Evolutionary conservation across 2,888 invertebrate genomes (phyloP).

Genomic region (Acleris laterana): DNA sequence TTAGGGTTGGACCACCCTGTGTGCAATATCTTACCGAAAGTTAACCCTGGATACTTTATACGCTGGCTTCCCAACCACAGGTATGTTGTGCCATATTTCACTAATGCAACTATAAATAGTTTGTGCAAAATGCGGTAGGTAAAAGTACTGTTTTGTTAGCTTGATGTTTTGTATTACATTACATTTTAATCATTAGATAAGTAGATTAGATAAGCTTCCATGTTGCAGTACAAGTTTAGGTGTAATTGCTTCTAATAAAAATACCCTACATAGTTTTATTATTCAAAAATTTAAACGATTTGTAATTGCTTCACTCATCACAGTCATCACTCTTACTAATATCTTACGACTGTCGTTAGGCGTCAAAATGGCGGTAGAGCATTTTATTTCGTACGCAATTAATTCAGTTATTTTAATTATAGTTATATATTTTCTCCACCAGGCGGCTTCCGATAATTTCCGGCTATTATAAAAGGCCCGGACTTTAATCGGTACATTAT

Average conservation of each 20-base stretch:
- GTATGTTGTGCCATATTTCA: not conserved
- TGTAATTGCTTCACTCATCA: conserved; percentile 1
- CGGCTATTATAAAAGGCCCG: conserved; percentile 58
- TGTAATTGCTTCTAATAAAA: too few species aligned
- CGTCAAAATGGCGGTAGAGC: conserved; percentile 41
- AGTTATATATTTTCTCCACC: conserved; percentile 56
- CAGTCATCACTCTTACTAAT: conserved; percentile 7
- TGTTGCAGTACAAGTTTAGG: too few species aligned
- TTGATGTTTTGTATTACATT: not conserved
- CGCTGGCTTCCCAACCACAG: conserved; percentile 3
- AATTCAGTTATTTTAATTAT: conserved; percentile 54
- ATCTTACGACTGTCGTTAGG: conserved; percentile 38
- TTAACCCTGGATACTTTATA: conserved; percentile 38
- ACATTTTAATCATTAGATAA: too few species aligned
- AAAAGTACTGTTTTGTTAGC: not conserved
- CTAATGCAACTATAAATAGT: not conserved
- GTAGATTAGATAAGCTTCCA: too few species aligned
- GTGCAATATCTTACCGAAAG: conserved; percentile 32
- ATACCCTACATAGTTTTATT: not conserved
- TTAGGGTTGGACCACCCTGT: conserved; percentile 54
- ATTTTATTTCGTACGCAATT: conserved; percentile 49
- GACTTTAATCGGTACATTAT: conserved; percentile 70
- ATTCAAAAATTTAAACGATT: not conserved
- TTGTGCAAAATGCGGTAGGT: not conserved
- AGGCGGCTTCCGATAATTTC: conserved; percentile 63